phyloP scores from a whole-genome alignment of 2,797 vertebrate species.

The Anguilla anguilla region DNA sequence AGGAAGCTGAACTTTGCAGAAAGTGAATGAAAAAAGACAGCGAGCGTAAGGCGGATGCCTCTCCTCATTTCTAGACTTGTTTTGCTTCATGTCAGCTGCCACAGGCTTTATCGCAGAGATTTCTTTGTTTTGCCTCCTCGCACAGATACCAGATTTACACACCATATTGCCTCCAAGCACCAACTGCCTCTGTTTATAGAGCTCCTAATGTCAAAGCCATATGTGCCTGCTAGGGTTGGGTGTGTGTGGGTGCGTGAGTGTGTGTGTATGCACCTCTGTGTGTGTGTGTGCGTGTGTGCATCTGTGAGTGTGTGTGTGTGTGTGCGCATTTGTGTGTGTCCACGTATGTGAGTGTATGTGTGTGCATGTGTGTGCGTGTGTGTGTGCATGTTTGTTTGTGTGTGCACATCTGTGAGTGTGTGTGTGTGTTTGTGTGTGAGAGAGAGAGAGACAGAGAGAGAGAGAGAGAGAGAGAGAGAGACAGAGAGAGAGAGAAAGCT shows the following conservation, averaged over 20 bases:
- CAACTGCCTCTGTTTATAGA: slow-evolving; percentile 25
- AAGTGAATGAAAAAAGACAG: not conserved
- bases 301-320: slow-evolving; percentile 6
- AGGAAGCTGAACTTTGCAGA: not conserved
- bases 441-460: not conserved
- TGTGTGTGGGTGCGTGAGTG: slow-evolving; percentile 17
- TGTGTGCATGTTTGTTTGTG: not conserved
- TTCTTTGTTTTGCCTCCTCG: slow-evolving; percentile 39
- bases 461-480: not conserved
- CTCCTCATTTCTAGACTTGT: not conserved
- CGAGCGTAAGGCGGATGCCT: not conserved
- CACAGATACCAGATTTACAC: slow-evolving; percentile 37
- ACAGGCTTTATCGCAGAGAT: not conserved
- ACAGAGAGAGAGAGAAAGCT: not conserved
- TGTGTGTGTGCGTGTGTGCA: not conserved
- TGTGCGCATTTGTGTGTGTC: not conserved
- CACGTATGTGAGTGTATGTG: not conserved
- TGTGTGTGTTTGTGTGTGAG: not conserved
- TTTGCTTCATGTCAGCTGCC: not conserved
- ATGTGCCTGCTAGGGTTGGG: not conserved
- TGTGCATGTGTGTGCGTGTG: not conserved
- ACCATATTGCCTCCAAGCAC: slow-evolving; percentile 19
- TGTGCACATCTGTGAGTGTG: not conserved
- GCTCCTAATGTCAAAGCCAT: slow-evolving; percentile 37
- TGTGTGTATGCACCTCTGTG: not conserved